phyloP scores from a whole-genome alignment of 2,797 vertebrate genomes.

The Chelmon rostratus region DNA sequence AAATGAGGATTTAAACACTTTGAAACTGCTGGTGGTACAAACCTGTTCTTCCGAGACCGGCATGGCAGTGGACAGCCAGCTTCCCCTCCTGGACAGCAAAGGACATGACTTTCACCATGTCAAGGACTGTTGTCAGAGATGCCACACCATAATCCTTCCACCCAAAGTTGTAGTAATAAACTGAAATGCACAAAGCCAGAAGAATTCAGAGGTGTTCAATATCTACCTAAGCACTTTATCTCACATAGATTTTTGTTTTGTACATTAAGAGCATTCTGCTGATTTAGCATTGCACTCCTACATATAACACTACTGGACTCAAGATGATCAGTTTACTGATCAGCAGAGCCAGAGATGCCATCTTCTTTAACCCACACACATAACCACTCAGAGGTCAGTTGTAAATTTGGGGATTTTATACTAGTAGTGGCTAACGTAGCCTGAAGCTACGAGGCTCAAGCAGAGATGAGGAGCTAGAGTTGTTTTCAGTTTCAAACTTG shows the following conservation, averaged over 20 bases:
- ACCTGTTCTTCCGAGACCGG: slow-evolving; percentile 98
- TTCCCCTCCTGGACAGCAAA: slow-evolving; percentile 97
- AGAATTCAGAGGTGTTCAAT: neutral
- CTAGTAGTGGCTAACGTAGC: too few relatives aligned
- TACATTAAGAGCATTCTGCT: neutral
- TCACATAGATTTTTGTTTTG: neutral
- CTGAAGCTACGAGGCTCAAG: too few relatives aligned
- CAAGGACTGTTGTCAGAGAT: slow-evolving; percentile 95
- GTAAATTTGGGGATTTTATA: too few relatives aligned
- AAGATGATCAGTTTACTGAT: neutral
- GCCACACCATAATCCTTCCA: slow-evolving; percentile 99
- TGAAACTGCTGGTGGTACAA: neutral
- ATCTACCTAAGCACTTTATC: neutral
- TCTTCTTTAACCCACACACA: too few relatives aligned
- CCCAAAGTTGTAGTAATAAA: slow-evolving; percentile 99
- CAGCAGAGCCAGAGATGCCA: neutral
- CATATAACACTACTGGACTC: neutral
- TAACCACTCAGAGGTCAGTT: too few relatives aligned
- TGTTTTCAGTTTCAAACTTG: too few relatives aligned
- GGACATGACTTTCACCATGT: slow-evolving; percentile 99
- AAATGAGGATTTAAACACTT: neutral
- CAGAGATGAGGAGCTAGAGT: too few relatives aligned
- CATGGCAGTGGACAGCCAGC: slow-evolving; percentile 96
- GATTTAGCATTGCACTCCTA: neutral
- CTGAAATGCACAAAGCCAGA: slow-evolving; percentile 78